Conservation (phyloP, 2,113 vertebrate genomes). For the Mesembrinibis cayennensis region DNA sequence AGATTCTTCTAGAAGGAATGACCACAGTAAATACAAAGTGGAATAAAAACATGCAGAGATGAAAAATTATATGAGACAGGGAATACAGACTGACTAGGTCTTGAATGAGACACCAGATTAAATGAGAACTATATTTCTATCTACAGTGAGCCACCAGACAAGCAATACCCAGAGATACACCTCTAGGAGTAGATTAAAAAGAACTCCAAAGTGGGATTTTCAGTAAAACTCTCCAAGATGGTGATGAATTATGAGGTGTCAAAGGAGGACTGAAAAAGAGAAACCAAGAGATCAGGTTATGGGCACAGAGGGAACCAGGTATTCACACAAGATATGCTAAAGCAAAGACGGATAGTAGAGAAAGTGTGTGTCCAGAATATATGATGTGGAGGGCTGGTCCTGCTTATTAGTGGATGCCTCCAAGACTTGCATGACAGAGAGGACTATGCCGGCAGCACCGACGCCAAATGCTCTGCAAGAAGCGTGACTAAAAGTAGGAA, state of each 20-base stretch:
- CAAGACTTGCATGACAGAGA: not conserved
- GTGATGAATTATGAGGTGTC: not conserved
- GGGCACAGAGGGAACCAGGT: conserved; percentile 18
- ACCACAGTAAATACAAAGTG: not conserved
- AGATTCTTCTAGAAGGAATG: not conserved
- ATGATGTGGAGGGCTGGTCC: not conserved
- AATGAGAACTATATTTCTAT: not conserved
- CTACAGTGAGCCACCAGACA: not conserved
- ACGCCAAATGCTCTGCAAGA: not conserved
- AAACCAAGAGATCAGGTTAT: not conserved
- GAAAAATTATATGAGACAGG: not conserved
- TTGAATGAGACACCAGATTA: not conserved
- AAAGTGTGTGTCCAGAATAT: not conserved
- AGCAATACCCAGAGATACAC: not conserved
- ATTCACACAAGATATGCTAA: not conserved
- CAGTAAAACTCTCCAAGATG: not conserved
- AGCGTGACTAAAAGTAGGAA: not conserved
- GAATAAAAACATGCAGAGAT: not conserved
- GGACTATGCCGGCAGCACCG: not conserved
- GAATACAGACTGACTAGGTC: not conserved
- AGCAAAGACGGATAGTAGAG: not conserved
- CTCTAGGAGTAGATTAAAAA: conserved; percentile 8
- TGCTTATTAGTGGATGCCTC: not conserved
- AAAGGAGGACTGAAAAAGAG: not conserved
- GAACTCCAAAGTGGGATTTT: not conserved